phyloP scores from a whole-genome alignment of 2,888 invertebrate genomes.

The Drosophila quasianomalipes region DNA sequence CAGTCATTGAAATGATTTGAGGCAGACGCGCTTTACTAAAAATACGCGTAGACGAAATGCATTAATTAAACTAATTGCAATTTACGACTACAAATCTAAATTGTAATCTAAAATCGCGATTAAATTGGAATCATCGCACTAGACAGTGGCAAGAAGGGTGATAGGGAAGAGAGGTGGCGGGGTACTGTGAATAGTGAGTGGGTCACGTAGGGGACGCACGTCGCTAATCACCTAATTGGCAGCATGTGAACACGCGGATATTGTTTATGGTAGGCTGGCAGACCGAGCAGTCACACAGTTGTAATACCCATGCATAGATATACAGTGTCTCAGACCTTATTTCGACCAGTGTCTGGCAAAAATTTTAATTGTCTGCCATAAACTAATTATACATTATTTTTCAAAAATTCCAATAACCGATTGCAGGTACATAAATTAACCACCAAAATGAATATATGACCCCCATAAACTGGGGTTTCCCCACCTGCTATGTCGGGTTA shows the following conservation, averaged over 20 bases:
- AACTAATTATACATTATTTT: no score
- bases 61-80: constrained; percentile 72
- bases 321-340: not conserved
- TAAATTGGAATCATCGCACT: constrained; percentile 45
- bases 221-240: constrained; percentile 69
- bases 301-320: constrained; percentile 16
- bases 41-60: constrained; percentile 55
- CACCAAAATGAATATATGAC: no score
- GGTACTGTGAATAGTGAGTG: constrained; percentile 7
- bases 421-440: no score
- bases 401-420: no score
- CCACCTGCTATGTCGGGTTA: no score
- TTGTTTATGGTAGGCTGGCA: constrained; percentile 47
- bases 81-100: constrained; percentile 66
- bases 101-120: constrained; percentile 71
- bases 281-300: constrained; percentile 36
- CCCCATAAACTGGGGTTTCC: no score
- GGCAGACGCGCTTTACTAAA: constrained; percentile 43
- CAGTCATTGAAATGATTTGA: constrained; percentile 31
- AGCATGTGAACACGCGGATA: constrained; percentile 67
- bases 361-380: no score
- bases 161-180: not conserved
- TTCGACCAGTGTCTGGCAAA: no score
- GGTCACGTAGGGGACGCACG: constrained; percentile 55
- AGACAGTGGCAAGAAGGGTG: not conserved